Base-by-base conservation (phyloP, 2,797 vertebrate genomes). In the Darevskia nairensis region DNA sequence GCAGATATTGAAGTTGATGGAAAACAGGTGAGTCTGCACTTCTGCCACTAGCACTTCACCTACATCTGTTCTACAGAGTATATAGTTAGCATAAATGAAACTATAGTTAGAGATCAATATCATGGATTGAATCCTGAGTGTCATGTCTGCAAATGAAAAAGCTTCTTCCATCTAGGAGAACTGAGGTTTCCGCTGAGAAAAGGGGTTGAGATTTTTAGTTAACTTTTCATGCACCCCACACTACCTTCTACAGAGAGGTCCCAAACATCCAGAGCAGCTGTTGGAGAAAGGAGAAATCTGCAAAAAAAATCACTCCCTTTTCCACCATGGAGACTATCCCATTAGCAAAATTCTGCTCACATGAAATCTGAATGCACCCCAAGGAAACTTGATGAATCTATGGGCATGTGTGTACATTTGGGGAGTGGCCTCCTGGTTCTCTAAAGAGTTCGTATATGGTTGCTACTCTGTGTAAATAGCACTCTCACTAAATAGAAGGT, bases 1-100 rank as follows among this genome's bases (percentile, higher is more conserved):
- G 99, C 99, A 87, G 99, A 99, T 96, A 99, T 99, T 1, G 98
- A 99, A 96, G 99, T 99, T 96, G 99, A 99, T 89, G 93, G 98
- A 91, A 99, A 99, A 96, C 99, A 99, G 98, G 99, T 99, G 92
- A 86, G 96, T 95, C 66, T 15, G 39, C 2, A 0, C 35, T 86
- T 86, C 59, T 86, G 25, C 15, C 39, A 69, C 6, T 55, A 32
- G 44, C 83, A 80, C 5, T 4, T 64, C 0, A 6, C 9, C 66
- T 69, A 27, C 1, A 1, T 76, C 89, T 91, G 39, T 86, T 89
- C 80, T 81, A 72, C 78, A 64, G 9, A 32, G 21, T 1, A 0
- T 2, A 32, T 78, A 29, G 13, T 59, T 21, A 85, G 55, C 9
- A 1, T 13, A 44, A 0, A 32, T 80, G 23, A 74, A 80, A 72